Conservation (phyloP, 1,140 invertebrate genomes). For the Ips typographus region DNA sequence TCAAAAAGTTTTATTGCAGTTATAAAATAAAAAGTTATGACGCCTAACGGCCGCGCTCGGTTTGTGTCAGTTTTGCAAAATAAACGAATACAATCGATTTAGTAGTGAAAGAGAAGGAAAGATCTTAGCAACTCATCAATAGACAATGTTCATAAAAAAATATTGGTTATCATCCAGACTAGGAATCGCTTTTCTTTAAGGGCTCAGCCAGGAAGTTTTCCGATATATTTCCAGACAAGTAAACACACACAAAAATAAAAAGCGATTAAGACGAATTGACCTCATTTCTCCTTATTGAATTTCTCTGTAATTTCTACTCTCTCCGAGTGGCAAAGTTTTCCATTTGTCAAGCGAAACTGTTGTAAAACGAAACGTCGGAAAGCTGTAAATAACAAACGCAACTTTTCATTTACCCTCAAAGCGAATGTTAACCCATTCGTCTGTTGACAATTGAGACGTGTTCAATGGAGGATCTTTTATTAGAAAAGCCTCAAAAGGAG, state of each 20-base stretch:
- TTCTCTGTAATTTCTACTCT: background rate
- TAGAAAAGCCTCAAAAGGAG: background rate
- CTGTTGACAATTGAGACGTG: too few species aligned
- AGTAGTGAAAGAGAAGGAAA: background rate
- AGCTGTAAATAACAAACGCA: too few species aligned
- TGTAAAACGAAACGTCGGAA: too few species aligned
- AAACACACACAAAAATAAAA: constrained; percentile 4
- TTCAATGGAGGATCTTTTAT: background rate
- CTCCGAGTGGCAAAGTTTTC: background rate
- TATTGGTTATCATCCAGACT: background rate
- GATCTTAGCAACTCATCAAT: background rate
- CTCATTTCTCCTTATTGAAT: background rate
- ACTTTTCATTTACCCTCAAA: too few species aligned
- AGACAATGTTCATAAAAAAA: background rate
- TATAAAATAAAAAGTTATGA: constrained; percentile 19
- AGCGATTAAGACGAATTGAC: background rate
- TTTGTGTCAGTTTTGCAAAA: constrained; percentile 2
- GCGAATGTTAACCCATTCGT: too few species aligned
- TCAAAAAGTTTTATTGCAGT: constrained; percentile 16
- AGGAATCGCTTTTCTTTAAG: background rate
- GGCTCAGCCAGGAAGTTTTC: background rate
- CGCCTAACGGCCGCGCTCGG: constrained; percentile 3
- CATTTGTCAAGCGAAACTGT: background rate
- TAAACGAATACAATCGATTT: background rate
- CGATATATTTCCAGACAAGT: background rate